These are phyloP conservation scores for Cochlearius cochlearius DNA, from an alignment of 2,113 vertebrate genomes.

Conservation along the genomic window DNA sequence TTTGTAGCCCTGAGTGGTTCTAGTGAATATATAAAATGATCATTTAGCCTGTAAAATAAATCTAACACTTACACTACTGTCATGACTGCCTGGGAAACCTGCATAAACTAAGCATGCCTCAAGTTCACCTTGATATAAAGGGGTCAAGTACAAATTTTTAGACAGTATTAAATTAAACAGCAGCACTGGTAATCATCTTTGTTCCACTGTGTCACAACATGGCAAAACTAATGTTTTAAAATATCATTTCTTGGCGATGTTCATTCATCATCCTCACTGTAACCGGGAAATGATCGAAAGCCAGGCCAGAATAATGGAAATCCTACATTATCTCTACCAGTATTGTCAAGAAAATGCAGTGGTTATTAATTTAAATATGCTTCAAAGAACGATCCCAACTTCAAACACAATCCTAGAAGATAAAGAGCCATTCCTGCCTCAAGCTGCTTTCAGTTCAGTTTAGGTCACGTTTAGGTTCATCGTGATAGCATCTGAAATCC, in stretches of 20 bases:
- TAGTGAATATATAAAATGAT: neutral
- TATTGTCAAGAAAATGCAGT: conserved; percentile 38
- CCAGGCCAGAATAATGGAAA: conserved; percentile 18
- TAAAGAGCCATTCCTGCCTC: conserved; percentile 47
- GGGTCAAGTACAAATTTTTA: neutral
- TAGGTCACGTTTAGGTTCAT: conserved; percentile 14
- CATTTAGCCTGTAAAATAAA: conserved; percentile 14
- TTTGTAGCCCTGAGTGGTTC: neutral
- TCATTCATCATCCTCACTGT: conserved; percentile 38
- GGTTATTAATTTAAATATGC: conserved; percentile 54
- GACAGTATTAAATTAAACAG: conserved; percentile 43
- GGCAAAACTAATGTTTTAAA: conserved; percentile 48
- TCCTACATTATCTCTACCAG: conserved; percentile 19
- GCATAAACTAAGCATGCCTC: neutral
- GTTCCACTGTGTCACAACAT: conserved; percentile 14
- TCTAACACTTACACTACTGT: neutral
- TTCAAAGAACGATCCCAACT: conserved; percentile 41
- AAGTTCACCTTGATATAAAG: conserved; percentile 35
- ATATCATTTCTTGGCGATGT: neutral
- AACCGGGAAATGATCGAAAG: conserved; percentile 18
- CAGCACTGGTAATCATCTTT: conserved; percentile 28
- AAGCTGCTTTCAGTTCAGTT: conserved; percentile 47
- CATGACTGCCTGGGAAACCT: neutral
- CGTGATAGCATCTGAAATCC: neutral
- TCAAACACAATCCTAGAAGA: conserved; percentile 35